Evolutionary conservation across 1,140 invertebrate genomes (phyloP).

Genomic region (Formica selysi): DNA sequence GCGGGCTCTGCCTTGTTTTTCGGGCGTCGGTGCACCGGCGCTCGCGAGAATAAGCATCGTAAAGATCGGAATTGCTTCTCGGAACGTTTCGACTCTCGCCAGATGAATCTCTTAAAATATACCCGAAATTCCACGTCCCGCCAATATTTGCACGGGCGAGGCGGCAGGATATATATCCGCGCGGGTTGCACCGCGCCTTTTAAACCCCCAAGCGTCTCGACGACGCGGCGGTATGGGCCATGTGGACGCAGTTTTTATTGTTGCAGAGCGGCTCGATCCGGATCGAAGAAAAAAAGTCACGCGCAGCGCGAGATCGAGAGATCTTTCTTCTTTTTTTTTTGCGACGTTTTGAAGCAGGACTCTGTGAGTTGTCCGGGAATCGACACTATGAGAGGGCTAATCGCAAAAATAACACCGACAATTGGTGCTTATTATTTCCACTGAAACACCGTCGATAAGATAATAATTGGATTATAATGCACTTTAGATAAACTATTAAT

Average conservation of each 20-base stretch:
- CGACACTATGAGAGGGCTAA: neutral
- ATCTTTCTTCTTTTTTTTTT: neutral
- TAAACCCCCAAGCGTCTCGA: slow-evolving; percentile 31
- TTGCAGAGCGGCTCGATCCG: slow-evolving; percentile 27
- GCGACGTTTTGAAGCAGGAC: slow-evolving; percentile 15
- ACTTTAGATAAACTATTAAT: neutral
- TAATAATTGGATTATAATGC: neutral
- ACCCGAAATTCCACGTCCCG: slow-evolving; percentile 75
- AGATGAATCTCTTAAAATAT: slow-evolving; percentile 82
- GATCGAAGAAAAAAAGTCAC: slow-evolving; percentile 23
- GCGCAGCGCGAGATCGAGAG: neutral
- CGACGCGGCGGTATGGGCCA: slow-evolving; percentile 50
- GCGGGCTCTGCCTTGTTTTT: slow-evolving; percentile 70
- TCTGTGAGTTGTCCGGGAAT: neutral
- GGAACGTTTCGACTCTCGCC: slow-evolving; percentile 76
- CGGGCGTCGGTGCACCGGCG: slow-evolving; percentile 52
- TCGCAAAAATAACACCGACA: neutral
- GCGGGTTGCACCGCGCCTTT: slow-evolving; percentile 54
- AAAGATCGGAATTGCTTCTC: slow-evolving; percentile 83
- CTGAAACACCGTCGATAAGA: neutral
- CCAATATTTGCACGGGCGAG: slow-evolving; percentile 74
- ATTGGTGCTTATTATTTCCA: neutral
- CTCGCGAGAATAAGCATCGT: slow-evolving; percentile 81
- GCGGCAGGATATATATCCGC: slow-evolving; percentile 66
- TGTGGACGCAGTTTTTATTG: slow-evolving; percentile 70